Percentiles rank a stretch among this genome's conserved stretches.
These are phyloP conservation scores for Encarsia formosa DNA, from an alignment of 2,888 invertebrate species.

Conservation along the genomic window DNA sequence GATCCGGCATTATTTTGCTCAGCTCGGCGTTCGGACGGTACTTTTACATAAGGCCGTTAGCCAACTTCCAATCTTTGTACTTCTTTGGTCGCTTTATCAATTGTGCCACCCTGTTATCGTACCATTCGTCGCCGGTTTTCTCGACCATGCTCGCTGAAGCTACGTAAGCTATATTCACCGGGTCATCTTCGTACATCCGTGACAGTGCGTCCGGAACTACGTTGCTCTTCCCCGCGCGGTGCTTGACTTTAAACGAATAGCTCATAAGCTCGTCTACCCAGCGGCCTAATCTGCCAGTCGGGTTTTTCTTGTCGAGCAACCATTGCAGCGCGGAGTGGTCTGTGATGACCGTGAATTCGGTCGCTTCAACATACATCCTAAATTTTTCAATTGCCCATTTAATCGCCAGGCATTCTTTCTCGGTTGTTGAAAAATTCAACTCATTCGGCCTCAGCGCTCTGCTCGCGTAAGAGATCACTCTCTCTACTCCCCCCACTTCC, in stretches of 20 bases:
- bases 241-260: background rate
- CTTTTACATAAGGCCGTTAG: background rate
- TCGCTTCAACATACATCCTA: conserved; percentile 32
- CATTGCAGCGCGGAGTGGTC: conserved; percentile 33
- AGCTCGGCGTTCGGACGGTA: too few relatives aligned
- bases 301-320: conserved; percentile 27
- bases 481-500: conserved; percentile 11
- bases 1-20: too few relatives aligned
- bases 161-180: background rate
- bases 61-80: background rate
- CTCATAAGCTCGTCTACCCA: conserved; percentile 1
- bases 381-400: conserved; percentile 30
- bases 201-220: background rate
- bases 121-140: background rate
- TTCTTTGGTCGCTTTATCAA: background rate
- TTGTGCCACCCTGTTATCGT: background rate
- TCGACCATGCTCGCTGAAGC: too few relatives aligned
- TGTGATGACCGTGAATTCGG: conserved; percentile 32
- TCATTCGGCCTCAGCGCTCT: conserved; percentile 15
- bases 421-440: conserved; percentile 24
- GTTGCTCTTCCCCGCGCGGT: background rate
- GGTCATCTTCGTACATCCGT: too few relatives aligned
- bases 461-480: conserved; percentile 27
- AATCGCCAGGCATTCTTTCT: conserved; percentile 33
- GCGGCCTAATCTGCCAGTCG: conserved; percentile 27